A percentile compares a stretch with the other conserved stretches of the same genome.
Evolutionary conservation across 2,113 vertebrate species (phyloP).

Genomic region (Myiozetetes cayanensis): DNA sequence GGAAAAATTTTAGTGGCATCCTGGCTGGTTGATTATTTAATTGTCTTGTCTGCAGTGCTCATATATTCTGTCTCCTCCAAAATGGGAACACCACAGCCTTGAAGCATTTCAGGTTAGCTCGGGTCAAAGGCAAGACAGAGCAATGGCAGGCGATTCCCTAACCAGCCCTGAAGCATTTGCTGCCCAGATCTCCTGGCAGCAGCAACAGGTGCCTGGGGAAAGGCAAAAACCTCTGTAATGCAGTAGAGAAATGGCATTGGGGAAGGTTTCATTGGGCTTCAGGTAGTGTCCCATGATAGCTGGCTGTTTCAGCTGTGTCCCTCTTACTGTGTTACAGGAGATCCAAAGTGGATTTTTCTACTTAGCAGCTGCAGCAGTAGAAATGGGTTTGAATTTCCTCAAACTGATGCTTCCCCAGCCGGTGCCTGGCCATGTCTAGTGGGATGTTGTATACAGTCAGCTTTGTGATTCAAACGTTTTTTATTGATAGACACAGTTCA

Average conservation of each 20-base stretch:
- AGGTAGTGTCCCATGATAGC: background rate
- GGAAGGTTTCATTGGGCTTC: background rate
- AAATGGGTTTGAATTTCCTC: background rate
- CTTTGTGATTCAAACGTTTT: background rate
- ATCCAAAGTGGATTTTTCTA: background rate
- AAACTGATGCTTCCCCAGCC: background rate
- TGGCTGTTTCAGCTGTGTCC: background rate
- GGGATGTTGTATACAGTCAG: background rate
- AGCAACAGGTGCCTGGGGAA: background rate
- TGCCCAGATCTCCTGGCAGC: background rate
- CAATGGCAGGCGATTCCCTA: background rate
- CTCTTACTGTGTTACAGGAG: fast-evolving
- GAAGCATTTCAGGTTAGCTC: background rate
- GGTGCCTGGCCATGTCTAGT: background rate
- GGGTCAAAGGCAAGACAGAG: background rate
- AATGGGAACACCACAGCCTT: background rate
- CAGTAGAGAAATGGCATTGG: background rate
- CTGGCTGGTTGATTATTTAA: background rate
- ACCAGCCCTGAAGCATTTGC: background rate
- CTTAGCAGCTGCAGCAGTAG: background rate
- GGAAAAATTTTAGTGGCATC: background rate
- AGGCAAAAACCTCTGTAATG: background rate
- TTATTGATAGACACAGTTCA: background rate
- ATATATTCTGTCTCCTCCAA: background rate
- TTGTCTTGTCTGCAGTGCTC: fast-evolving